Percentiles rank a stretch among this genome's conserved stretches.
Evolutionary conservation across 2,113 vertebrate genomes (phyloP).

Genomic region (Eubucco bourcierii): DNA sequence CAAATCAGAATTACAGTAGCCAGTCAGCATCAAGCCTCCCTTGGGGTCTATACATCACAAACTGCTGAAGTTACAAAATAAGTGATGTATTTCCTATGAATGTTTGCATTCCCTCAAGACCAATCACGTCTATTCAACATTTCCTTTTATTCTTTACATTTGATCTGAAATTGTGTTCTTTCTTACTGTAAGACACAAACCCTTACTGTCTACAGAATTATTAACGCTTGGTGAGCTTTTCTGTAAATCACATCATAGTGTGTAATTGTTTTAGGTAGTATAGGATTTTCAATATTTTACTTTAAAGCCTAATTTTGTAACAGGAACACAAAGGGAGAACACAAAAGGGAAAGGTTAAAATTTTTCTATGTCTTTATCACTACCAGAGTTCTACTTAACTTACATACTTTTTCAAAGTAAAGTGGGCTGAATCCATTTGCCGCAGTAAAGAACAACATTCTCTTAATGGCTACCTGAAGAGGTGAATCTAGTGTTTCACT

Average conservation of each 20-base stretch:
- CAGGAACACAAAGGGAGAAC: background rate
- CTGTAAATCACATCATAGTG: background rate
- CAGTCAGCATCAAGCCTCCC: background rate
- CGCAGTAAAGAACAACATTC: background rate
- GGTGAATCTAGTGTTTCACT: background rate
- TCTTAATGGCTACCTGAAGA: background rate
- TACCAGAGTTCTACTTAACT: background rate
- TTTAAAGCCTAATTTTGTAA: background rate
- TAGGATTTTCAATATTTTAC: background rate
- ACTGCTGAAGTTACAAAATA: background rate
- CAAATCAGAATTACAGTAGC: background rate
- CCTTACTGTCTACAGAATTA: background rate
- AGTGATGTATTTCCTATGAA: background rate
- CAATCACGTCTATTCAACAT: background rate
- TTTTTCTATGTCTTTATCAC: background rate
- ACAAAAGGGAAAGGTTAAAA: background rate
- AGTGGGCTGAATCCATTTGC: background rate
- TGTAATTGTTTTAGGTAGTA: background rate
- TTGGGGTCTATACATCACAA: background rate
- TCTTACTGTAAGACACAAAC: background rate
- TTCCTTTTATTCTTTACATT: constrained; percentile 14
- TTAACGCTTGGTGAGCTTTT: background rate
- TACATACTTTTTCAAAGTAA: background rate
- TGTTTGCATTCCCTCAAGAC: constrained; percentile 30
- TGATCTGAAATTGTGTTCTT: background rate